Evolutionary conservation across 1,140 invertebrate genomes (phyloP).

Genomic region (Pectinophora gossypiella): DNA sequence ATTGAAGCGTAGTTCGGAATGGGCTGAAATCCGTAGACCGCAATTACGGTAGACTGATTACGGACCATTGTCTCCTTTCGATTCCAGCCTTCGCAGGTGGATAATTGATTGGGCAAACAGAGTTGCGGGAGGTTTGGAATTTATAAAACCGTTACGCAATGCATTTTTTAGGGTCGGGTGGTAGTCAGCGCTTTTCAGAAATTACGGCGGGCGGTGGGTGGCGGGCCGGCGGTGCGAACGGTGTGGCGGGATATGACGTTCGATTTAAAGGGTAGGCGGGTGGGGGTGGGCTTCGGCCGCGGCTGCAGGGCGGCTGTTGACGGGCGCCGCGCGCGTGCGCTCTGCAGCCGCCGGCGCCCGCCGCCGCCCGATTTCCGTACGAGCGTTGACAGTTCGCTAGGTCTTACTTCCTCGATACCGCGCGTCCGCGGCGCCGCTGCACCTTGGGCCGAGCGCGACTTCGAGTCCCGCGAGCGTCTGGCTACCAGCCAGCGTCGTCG

Average conservation of each 20-base stretch:
- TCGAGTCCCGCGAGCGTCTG: constrained; percentile 36
- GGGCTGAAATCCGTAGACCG: constrained; percentile 1
- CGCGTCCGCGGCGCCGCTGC: constrained; percentile 68
- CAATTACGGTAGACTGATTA: constrained; percentile 21
- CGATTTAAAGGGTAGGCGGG: constrained; percentile 69
- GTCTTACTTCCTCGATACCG: constrained; percentile 72
- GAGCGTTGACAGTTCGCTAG: constrained; percentile 61
- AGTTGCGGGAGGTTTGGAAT: constrained; percentile 27
- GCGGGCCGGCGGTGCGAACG: constrained; percentile 40
- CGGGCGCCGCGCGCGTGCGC: constrained; percentile 67
- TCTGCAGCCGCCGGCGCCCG: constrained; percentile 27
- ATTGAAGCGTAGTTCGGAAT: neutral
- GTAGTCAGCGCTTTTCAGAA: constrained; percentile 68
- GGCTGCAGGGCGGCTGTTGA: constrained; percentile 68
- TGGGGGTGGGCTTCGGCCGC: constrained; percentile 28
- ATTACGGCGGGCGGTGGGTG: constrained; percentile 54
- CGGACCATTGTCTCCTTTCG: constrained; percentile 18
- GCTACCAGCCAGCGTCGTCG: constrained; percentile 46
- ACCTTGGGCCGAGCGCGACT: constrained; percentile 29
- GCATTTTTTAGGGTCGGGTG: constrained; percentile 70
- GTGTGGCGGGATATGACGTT: constrained; percentile 67
- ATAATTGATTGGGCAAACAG: constrained; percentile 68
- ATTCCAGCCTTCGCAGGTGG: constrained; percentile 34
- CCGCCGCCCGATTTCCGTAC: constrained; percentile 65
- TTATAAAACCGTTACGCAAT: constrained; percentile 70